Conservation (phyloP, 2,797 vertebrate species). For the Aulostomus chinensis region DNA sequence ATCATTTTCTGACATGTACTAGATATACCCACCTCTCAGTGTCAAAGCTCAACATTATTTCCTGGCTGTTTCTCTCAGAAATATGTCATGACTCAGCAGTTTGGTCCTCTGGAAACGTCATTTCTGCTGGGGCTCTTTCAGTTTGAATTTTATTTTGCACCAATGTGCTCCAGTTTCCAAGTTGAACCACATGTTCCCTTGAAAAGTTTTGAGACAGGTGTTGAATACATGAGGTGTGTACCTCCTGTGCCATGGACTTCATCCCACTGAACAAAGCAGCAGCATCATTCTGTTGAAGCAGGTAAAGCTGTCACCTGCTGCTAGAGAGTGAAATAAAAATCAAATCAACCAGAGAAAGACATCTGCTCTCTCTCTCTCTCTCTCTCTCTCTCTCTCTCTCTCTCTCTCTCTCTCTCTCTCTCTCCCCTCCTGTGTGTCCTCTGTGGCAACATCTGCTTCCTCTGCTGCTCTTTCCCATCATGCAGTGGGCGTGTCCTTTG, state of each 20-base stretch:
- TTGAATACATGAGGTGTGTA: too few relatives aligned
- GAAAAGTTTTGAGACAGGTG: too few relatives aligned
- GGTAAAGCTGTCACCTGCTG: slow-evolving; percentile 54
- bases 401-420: slow-evolving; percentile 29
- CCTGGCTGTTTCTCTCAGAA: too few relatives aligned
- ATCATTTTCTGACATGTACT: too few relatives aligned
- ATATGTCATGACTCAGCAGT: too few relatives aligned
- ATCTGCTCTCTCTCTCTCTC: slow-evolving; percentile 41
- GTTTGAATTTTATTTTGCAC: too few relatives aligned
- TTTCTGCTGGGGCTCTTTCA: too few relatives aligned
- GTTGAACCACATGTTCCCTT: too few relatives aligned
- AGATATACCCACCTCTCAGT: too few relatives aligned
- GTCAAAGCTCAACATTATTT: too few relatives aligned
- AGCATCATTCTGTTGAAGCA: slow-evolving; percentile 21
- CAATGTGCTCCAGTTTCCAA: too few relatives aligned
- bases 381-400: slow-evolving; percentile 41
- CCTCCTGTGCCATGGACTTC: background rate
- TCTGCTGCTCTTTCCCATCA: slow-evolving; percentile 92
- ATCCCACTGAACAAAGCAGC: slow-evolving; percentile 1
- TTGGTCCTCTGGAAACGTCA: too few relatives aligned
- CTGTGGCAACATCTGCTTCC: slow-evolving; percentile 95
- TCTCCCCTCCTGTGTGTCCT: slow-evolving; percentile 62
- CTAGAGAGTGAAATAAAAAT: slow-evolving; percentile 22
- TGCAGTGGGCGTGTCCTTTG: slow-evolving; percentile 93
- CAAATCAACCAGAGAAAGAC: slow-evolving; percentile 39